A percentile compares a stretch with the other conserved stretches of the same genome.
Conservation (phyloP, 2,888 invertebrate species). For the Gastrophysa polygoni region DNA sequence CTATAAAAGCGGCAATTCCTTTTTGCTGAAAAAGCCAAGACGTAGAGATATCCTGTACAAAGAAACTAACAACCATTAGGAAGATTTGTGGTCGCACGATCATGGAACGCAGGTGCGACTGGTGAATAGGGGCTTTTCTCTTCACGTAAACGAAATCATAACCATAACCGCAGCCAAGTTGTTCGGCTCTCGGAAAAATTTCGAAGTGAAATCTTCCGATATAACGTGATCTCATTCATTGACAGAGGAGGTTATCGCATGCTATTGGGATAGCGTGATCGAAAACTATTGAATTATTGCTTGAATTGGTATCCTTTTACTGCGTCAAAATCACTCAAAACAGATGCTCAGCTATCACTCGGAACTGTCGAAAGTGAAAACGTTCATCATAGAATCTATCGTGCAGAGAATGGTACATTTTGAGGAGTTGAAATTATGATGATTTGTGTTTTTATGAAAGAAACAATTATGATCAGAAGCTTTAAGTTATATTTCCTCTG, state of each 20-base stretch:
- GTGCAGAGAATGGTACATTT: no score
- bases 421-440: no score
- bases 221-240: not conserved
- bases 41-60: conserved; percentile 1
- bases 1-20: not conserved
- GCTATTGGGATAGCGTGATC: not conserved
- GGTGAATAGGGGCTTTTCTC: conserved; percentile 36
- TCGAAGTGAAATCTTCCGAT: not conserved
- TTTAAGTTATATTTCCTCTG: no score
- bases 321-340: not conserved
- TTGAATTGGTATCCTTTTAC: not conserved
- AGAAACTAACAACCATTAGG: conserved; percentile 18
- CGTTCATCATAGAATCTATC: no score
- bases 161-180: no score
- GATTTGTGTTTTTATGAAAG: no score
- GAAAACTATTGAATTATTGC: not conserved
- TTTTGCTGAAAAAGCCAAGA: not conserved
- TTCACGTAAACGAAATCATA: conserved; percentile 29
- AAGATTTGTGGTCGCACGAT: conserved; percentile 24
- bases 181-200: no score
- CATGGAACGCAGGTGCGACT: conserved; percentile 39
- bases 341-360: not conserved
- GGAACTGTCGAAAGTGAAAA: not conserved
- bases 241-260: not conserved
- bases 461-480: no score